phyloP scores from a whole-genome alignment of 2,797 vertebrate species.

The Pempheris klunzingeri region DNA sequence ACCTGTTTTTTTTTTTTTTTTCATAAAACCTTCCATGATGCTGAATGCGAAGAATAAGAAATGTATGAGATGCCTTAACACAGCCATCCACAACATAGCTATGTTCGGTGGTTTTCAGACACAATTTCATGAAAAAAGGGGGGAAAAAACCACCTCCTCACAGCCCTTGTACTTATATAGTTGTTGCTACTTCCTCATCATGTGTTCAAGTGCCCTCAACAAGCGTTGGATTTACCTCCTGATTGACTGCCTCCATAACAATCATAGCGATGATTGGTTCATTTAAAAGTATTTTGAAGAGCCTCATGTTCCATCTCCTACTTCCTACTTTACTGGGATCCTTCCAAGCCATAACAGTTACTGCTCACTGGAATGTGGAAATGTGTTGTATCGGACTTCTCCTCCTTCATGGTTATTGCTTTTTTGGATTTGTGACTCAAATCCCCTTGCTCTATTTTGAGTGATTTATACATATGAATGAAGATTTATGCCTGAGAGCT shows the following conservation, averaged over 20 bases:
- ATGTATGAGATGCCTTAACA: slow-evolving; percentile 52
- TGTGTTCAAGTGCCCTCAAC: slow-evolving; percentile 68
- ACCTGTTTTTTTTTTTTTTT: slow-evolving; percentile 2
- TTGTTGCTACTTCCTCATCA: slow-evolving; percentile 63
- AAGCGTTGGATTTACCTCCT: slow-evolving; percentile 60
- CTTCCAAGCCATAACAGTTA: slow-evolving; percentile 55
- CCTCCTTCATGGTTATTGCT: slow-evolving; percentile 81
- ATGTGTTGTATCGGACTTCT: slow-evolving; percentile 75
- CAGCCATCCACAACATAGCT: slow-evolving; percentile 20
- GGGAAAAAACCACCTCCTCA: slow-evolving; percentile 12
- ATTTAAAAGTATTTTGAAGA: slow-evolving; percentile 75
- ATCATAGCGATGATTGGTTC: slow-evolving; percentile 78
- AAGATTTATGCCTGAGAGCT: slow-evolving; percentile 83
- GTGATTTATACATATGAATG: slow-evolving; percentile 86
- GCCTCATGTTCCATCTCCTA: slow-evolving; percentile 47
- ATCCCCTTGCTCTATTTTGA: slow-evolving; percentile 80
- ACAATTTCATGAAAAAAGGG: slow-evolving; percentile 6
- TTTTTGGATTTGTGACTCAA: slow-evolving; percentile 80
- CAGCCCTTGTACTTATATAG: slow-evolving; percentile 34
- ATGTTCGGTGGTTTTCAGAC: slow-evolving; percentile 32
- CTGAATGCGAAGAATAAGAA: slow-evolving; percentile 44
- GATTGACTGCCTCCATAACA: slow-evolving; percentile 80
- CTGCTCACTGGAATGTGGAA: slow-evolving; percentile 73
- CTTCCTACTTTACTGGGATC: slow-evolving; percentile 51
- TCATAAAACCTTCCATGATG: slow-evolving; percentile 26